phyloP scores from a whole-genome alignment of 2,888 invertebrate species.

The Helobdella robusta region DNA sequence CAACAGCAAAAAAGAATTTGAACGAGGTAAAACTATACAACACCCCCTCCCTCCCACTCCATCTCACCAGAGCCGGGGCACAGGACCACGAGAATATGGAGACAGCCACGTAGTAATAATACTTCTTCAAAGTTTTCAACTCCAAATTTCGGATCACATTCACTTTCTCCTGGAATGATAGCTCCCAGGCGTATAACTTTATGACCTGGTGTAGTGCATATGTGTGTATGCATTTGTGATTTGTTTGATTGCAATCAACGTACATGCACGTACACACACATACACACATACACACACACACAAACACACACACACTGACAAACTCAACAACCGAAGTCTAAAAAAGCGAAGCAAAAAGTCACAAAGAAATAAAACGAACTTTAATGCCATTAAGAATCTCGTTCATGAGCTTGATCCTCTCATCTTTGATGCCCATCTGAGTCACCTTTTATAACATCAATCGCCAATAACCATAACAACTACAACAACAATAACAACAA shows the following conservation, averaged over 20 bases:
- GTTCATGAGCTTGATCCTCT: conserved; percentile 44
- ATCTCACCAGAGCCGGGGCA: conserved; percentile 75
- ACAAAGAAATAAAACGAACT: background rate
- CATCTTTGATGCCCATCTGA: conserved; percentile 43
- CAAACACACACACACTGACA: background rate
- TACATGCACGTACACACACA: background rate
- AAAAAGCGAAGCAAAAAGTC: background rate
- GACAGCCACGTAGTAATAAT: conserved; percentile 63
- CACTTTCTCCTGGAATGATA: conserved; percentile 76
- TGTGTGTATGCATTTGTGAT: background rate
- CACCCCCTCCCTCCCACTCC: too few relatives aligned
- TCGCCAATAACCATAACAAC: background rate
- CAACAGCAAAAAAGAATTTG: too few relatives aligned
- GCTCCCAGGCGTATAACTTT: conserved; percentile 89
- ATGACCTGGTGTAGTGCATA: too few relatives aligned
- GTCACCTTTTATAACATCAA: conserved; percentile 28
- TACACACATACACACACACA: background rate
- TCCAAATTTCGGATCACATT: conserved; percentile 76
- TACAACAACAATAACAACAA: too few relatives aligned
- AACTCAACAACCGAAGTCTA: background rate
- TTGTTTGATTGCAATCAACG: background rate
- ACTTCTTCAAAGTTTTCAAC: conserved; percentile 71
- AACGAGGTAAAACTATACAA: too few relatives aligned
- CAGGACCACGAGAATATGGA: conserved; percentile 87
- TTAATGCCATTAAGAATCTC: conserved; percentile 45